These are phyloP conservation scores for Dermochelys coriacea DNA, from an alignment of 2,797 vertebrate species.

Conservation along the genomic window DNA sequence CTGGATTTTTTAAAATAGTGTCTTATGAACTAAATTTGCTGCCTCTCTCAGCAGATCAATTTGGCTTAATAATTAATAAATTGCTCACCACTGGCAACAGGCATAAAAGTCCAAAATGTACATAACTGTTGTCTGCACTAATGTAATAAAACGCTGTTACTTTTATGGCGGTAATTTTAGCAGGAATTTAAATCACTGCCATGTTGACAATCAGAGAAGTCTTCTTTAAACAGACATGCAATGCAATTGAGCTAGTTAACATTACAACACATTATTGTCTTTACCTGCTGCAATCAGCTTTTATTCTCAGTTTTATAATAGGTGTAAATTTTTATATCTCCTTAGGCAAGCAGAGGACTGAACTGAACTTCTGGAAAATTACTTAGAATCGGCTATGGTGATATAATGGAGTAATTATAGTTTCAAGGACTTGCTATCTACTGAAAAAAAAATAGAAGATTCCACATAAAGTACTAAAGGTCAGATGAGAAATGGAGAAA, in stretches of 20 bases:
- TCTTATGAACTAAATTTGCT: constrained; percentile 7
- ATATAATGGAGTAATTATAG: not conserved
- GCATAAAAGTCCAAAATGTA: constrained; percentile 28
- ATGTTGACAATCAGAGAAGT: constrained; percentile 58
- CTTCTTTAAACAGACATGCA: constrained; percentile 57
- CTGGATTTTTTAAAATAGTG: constrained; percentile 7
- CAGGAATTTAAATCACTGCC: constrained; percentile 62
- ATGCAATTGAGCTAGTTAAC: constrained; percentile 63
- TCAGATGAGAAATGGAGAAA: constrained; percentile 12
- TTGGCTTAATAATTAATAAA: constrained; percentile 62
- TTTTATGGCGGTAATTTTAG: constrained; percentile 60
- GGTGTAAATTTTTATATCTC: constrained; percentile 75
- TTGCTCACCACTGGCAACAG: constrained; percentile 9
- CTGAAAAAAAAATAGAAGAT: constrained; percentile 32
- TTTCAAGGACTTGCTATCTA: not conserved
- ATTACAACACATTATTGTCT: constrained; percentile 69
- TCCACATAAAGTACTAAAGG: constrained; percentile 18
- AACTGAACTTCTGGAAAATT: constrained; percentile 66
- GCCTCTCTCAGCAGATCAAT: not conserved
- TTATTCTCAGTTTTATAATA: constrained; percentile 79
- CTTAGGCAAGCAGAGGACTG: constrained; percentile 71
- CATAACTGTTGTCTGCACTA: constrained; percentile 32
- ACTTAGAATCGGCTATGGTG: constrained; percentile 45
- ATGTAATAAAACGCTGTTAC: constrained; percentile 54
- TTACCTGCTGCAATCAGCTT: constrained; percentile 73